These are phyloP conservation scores for Drosophila pandora DNA, from an alignment of 1,140 invertebrate species.

Conservation along the genomic window DNA sequence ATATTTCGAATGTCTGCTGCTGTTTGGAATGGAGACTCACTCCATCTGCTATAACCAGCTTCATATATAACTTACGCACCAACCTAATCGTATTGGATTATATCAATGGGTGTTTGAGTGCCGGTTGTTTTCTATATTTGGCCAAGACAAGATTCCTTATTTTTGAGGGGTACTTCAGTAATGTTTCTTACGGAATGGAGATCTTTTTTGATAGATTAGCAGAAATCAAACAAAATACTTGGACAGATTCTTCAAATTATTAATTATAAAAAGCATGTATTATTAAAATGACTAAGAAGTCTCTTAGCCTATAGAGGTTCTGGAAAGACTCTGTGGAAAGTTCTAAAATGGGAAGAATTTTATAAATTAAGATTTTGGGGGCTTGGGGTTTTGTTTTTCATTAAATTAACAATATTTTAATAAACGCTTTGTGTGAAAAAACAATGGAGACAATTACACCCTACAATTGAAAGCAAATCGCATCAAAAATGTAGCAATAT, in stretches of 20 bases:
- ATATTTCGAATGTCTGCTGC: conserved; percentile 35
- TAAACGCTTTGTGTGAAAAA: background rate
- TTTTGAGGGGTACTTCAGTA: background rate
- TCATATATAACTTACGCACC: conserved; percentile 1
- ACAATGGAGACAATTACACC: background rate
- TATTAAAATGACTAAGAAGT: no score
- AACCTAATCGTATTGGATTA: conserved; percentile 1
- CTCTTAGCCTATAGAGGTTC: no score
- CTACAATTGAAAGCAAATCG: background rate
- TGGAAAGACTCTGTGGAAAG: no score
- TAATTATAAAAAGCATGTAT: no score
- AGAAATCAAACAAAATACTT: background rate
- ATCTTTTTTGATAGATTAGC: background rate
- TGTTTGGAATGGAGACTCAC: background rate
- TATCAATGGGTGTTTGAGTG: conserved; percentile 3
- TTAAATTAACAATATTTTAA: background rate
- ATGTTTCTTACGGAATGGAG: background rate
- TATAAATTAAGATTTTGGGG: no score
- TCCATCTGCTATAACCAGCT: conserved; percentile 1
- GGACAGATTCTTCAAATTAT: no score
- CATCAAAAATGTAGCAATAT: background rate
- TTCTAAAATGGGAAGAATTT: no score
- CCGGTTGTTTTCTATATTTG: background rate
- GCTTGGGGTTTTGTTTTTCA: background rate
- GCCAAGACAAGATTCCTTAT: conserved; percentile 1